Evolutionary conservation across 2,888 invertebrate genomes (phyloP).

Genomic region (Diploptera punctata): DNA sequence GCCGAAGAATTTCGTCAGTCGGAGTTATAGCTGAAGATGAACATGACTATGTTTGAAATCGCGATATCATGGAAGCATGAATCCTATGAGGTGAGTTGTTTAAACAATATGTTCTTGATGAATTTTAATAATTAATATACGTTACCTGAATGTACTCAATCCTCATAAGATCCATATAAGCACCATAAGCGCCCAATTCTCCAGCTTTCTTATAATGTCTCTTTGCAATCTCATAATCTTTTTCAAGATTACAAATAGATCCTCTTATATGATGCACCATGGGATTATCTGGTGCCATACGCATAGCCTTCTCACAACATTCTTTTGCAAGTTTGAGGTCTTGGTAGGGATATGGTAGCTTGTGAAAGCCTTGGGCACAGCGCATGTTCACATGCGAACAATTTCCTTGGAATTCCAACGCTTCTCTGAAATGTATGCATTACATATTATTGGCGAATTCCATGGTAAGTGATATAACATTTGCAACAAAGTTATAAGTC

Average conservation of each 20-base stretch:
- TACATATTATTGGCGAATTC: no score
- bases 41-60: no score
- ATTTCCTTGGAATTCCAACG: background rate
- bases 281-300: slow-evolving; percentile 30
- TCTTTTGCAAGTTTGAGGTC: slow-evolving; percentile 22
- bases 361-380: slow-evolving; percentile 33
- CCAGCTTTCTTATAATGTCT: background rate
- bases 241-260: background rate
- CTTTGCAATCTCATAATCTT: background rate
- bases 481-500: background rate
- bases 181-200: slow-evolving; percentile 8
- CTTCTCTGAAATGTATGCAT: slow-evolving; percentile 13
- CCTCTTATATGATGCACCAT: slow-evolving; percentile 35
- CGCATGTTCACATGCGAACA: slow-evolving; percentile 28
- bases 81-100: no score
- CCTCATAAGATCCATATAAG: background rate
- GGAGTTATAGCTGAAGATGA: no score
- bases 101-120: no score
- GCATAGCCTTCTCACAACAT: slow-evolving; percentile 29
- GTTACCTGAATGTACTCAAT: background rate
- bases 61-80: no score
- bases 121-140: background rate
- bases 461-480: no score
- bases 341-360: slow-evolving; percentile 19
- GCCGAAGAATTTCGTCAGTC: no score